phyloP scores from a whole-genome alignment of 2,888 invertebrate species.

The Lissonota sp. region DNA sequence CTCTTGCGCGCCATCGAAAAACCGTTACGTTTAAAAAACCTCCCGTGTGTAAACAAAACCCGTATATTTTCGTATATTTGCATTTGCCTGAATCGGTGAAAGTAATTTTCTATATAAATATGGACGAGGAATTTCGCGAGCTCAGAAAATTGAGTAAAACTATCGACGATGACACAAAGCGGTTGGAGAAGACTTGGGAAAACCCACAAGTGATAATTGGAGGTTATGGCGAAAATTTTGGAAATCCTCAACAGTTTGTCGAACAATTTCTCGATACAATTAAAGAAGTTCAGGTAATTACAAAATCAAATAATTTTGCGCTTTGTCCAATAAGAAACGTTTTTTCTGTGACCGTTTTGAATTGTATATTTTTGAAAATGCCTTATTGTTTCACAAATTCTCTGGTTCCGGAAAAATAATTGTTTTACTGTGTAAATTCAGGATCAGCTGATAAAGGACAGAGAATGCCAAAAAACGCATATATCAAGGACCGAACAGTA shows the following conservation, averaged over 20 bases:
- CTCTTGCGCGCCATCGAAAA: too few species aligned
- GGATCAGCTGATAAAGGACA: constrained; percentile 39
- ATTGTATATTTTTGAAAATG: neutral
- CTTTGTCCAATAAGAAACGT: neutral
- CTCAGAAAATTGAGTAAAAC: constrained; percentile 23
- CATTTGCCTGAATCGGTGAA: neutral
- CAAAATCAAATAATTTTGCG: neutral
- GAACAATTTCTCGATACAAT: constrained; percentile 41
- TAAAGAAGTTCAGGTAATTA: constrained; percentile 45
- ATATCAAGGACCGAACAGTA: constrained; percentile 15
- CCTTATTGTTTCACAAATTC: neutral
- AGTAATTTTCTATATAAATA: neutral
- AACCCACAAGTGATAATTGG: constrained; percentile 47
- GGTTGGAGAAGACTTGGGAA: constrained; percentile 53
- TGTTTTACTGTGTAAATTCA: constrained; percentile 3
- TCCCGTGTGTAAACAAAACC: too few species aligned
- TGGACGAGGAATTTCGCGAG: constrained; percentile 31
- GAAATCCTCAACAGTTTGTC: constrained; percentile 29
- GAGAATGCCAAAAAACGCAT: neutral
- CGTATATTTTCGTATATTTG: too few species aligned
- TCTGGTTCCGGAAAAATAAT: neutral
- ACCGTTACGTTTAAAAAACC: too few species aligned
- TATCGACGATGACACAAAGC: constrained; percentile 40
- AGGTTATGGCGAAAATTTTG: constrained; percentile 40
- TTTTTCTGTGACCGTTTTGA: neutral